Evolutionary conservation across 2,888 invertebrate species (phyloP), one percentile per base, ranked within the genome.

Genomic region (Muscina levida): DNA sequence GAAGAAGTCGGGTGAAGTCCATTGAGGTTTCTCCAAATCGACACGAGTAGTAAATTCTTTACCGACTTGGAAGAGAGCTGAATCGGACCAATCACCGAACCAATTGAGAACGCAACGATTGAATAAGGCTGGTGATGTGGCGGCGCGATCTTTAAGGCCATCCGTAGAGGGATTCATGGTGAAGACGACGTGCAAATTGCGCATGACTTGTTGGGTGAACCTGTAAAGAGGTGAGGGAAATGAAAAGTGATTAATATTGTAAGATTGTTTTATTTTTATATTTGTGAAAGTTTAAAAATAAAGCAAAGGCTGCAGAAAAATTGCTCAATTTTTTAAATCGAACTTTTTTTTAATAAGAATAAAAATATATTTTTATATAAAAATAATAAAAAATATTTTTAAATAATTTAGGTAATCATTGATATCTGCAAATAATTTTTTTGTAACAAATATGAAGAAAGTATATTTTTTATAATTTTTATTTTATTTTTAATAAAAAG

Each of bases 151-250:
- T 91, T 99, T 98, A 53, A 99, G 92, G 0, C 99, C 99, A 88
- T 99, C 98, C 0, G 98, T 97, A 0, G 98, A 98, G 8, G 99
- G 99, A 92, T 99, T 99, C 99, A 99, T 99, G 0, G 99, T 99
- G 91, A 99, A 99, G 56, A 99, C 99, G 10, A 99, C 99, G 91
- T 99, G 99, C 65, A 99, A 92, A 91, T 99, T 99, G 82, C 96
- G 95, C 97, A 99, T 99, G 44, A 99, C 98, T 93, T 98, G 96
- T 26, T 97, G 97, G 0, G 99, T 99, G 91, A 99, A 99, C 87
- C 87, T 86, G 42, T 6, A 68, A 42, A 53, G 31, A 13, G 5
- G 24, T 24, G 13, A 26, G 17, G 24, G 44, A 4, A 44, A 44
- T 37, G 37, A 10, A 37, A 10, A 6, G 4, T 37, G 10, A 6